Conservation (phyloP, 2,797 vertebrate genomes). For the Siniperca undulata region DNA sequence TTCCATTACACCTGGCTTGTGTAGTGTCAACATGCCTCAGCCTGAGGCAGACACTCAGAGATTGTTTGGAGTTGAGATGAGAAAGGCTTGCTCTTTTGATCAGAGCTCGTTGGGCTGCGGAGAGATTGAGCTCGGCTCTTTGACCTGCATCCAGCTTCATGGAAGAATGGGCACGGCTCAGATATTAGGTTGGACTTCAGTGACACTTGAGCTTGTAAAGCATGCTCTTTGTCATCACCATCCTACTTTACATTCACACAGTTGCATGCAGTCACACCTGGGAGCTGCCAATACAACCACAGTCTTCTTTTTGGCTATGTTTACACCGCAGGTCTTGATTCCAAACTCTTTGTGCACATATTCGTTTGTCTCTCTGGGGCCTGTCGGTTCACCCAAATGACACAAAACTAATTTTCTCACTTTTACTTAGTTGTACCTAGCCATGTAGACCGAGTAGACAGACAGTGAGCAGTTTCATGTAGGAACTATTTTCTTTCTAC, state of each 20-base stretch:
- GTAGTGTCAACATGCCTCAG: slow-evolving; percentile 60
- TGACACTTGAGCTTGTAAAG: slow-evolving; percentile 10
- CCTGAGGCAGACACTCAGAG: slow-evolving; percentile 24
- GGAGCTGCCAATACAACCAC: neutral
- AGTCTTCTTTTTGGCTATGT: neutral
- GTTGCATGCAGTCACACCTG: neutral
- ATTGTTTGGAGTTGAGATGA: slow-evolving; percentile 42
- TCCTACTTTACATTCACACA: neutral
- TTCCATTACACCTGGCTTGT: slow-evolving; percentile 64
- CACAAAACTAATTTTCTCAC: neutral
- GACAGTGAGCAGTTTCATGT: too few relatives aligned
- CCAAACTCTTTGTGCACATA: neutral
- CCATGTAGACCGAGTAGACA: too few relatives aligned
- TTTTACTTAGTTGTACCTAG: too few relatives aligned
- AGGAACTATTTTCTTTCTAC: too few relatives aligned
- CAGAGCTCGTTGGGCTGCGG: slow-evolving; percentile 15
- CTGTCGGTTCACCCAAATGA: too few relatives aligned
- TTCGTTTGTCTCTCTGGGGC: neutral
- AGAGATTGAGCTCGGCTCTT: slow-evolving; percentile 37
- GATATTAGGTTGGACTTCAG: slow-evolving; percentile 14
- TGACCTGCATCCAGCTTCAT: slow-evolving; percentile 33
- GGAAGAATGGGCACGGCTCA: slow-evolving; percentile 16
- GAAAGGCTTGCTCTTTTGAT: slow-evolving; percentile 42
- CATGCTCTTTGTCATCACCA: neutral
- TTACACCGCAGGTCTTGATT: neutral